Evolutionary conservation across 2,888 invertebrate species (phyloP), one percentile per base, ranked within the genome.

Genomic region (Subacronicta megacephala): DNA sequence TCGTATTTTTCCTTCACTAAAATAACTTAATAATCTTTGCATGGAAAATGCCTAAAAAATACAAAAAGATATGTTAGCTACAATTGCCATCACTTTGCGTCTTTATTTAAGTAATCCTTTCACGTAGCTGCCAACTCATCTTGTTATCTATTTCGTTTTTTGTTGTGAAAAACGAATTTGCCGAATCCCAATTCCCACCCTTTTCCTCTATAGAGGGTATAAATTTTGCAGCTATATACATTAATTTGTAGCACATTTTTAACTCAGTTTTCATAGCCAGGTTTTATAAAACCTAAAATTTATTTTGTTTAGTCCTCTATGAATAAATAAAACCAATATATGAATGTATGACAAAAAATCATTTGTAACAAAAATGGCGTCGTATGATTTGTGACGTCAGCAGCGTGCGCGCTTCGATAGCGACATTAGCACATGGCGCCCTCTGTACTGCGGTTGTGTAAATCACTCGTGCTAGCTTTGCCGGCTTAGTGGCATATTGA

Each of bases 351-450:
- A n/a, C n/a, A n/a, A 44, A 20, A 51, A 46, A 43, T 60, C 20
- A 37, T 50, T 26, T 43, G 41, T 46, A 60, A 68, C 81, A 79
- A 78, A 81, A 82, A 81, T 82, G 81, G 81, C 72, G 56, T 63
- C 54, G 20, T 35, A 64, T 73, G 67, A 78, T 78, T 78, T 82
- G 81, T 75, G 69, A 75, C 76, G 74, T 62, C 72, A 76, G 77
- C 78, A 40, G 57, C 36, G 47, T 46, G 49, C 44, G 55, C 37
- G 54, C 26, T 53, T 52, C 17, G 41, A 59, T 44, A 53, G 49
- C 31, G 41, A 64, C 62, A 58, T 73, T 62, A 67, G 46, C 57
- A 5, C 31, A 23, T 23, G 31, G 46, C 12, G 59, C 53, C 72
- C 65, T 68, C 66, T 71, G 58, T 49, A 29, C 46, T 51, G 56